Evolutionary conservation across 2,113 vertebrate species (phyloP).

Genomic region (Xiphorhynchus elegans): DNA sequence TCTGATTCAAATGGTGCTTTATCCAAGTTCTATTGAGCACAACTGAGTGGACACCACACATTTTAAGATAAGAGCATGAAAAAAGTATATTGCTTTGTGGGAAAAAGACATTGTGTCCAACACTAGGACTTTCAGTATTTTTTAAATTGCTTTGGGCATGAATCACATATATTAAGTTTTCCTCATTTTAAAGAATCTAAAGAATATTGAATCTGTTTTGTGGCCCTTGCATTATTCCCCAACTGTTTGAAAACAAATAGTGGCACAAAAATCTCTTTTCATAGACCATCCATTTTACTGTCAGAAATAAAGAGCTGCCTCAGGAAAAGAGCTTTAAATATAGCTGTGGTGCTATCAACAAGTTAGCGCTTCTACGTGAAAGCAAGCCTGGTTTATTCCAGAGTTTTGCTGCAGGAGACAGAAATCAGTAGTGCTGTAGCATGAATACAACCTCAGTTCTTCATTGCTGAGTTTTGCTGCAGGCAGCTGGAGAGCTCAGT

Average conservation of each 20-base stretch:
- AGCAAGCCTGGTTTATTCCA: background rate
- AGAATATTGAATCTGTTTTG: background rate
- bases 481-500: background rate
- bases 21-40: background rate
- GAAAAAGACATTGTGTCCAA: background rate
- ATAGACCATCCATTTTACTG: background rate
- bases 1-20: background rate
- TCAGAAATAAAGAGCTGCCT: slow-evolving; percentile 8
- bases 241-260: background rate
- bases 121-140: background rate
- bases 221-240: background rate
- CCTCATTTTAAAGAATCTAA: background rate
- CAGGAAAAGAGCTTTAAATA: slow-evolving; percentile 6
- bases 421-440: background rate
- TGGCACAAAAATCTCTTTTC: background rate
- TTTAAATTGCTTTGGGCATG: background rate
- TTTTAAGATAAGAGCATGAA: background rate
- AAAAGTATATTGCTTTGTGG: background rate
- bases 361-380: background rate
- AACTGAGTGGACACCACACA: background rate
- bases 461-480: background rate
- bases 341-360: background rate
- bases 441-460: background rate
- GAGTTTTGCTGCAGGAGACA: background rate
- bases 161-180: slow-evolving; percentile 3